Base-by-base conservation (phyloP, 2,888 invertebrate genomes). In the Perithous albicinctus region DNA sequence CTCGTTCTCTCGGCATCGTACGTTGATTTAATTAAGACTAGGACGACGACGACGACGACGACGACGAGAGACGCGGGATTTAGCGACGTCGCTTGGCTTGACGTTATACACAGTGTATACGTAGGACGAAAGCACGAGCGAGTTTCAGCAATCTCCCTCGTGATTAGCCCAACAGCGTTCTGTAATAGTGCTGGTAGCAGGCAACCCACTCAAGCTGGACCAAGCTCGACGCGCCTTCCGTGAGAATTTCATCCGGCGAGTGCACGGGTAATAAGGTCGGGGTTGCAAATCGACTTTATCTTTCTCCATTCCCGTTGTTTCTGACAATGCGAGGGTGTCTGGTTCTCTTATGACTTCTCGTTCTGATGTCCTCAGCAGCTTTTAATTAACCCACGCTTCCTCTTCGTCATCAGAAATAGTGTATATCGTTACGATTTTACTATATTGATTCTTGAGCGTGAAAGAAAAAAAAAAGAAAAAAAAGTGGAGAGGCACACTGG, bases 11-110 rank as follows among this genome's bases (percentile, higher is more conserved):
- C 63, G 61, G 72, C 66, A 76, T 81, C 80, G 77, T 75, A 74
- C 83, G 78, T 82, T 77, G 84, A 85, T 86, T 86, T 86, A 86
- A 86, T 86, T 86, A 86, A 86, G 85, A 78, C 82, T 80, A 38
- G 67, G 78, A 82, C 77, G 78, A 74, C n/a, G n/a, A n/a, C n/a
- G n/a, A n/a, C n/a, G n/a, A 77, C 81, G 78, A 41, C 63, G 76
- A 82, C 76, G 77, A 69, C 69, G 56, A 69, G 78, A 80, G 80
- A 78, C 78, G 80, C 56, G 48, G 77, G 78, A 79, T 85, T 85
- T 85, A 79, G 78, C 78, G 67, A 76, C 61, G 70, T 43, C 51
- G 75, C 51, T 82, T 51, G 74, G 78, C 69, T 66, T 67, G 54
- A 77, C 59, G 66, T 20, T 66, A 8, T 23, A 32, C 48, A 32